Evolutionary conservation across 2,113 vertebrate genomes (phyloP), one percentile per base, ranked within the genome.

Genomic region (Brachyistius frenatus): DNA sequence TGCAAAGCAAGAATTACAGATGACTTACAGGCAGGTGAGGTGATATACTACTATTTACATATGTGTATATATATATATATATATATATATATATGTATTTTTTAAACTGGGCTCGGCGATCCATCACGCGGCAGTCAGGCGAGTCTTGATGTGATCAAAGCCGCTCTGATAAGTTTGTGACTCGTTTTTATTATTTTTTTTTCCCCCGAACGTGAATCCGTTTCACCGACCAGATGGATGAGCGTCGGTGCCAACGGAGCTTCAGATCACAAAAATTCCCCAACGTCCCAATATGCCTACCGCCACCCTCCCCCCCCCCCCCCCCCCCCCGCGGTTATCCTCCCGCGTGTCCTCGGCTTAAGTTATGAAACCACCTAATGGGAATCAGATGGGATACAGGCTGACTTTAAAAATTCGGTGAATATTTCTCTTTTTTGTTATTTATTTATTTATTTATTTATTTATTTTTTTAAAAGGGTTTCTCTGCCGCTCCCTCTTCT

Each of bases 331-430:
- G 9, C 41, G 13, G 41, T 30, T 32, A 37, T 83, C 60, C 61
- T 57, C 54, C 4, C 15, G 33, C 31, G 36, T 54, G 56, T 66
- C 63, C 37, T 30, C 10, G 37, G 54, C 32, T 49, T 55, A 32
- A 53, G 63, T 65, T 52, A 56, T 53, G 54, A 89, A 78, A 64
- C 60, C 56, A 53, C 41, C 47, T 16, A 52, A 50, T 32, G 32
- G 61, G 52, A 84, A 47, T 76, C 31, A 47, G 60, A 60, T 54
- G 60, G 41, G 41, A 44, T 13, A 13, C 10, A 3, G 61, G 47
- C 3, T 0, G 15, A 47, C 56, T 60, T 23, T 56, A 53, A 14
- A 81, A 70, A 78, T 72, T 49, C 52, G 15, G 32, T 52, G n/a
- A 66, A 72, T 75, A 9, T 23, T 23, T 23, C 23, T 23, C 23